Evolutionary conservation across 2,113 vertebrate species (phyloP).

Genomic region (Panthera uncia): DNA sequence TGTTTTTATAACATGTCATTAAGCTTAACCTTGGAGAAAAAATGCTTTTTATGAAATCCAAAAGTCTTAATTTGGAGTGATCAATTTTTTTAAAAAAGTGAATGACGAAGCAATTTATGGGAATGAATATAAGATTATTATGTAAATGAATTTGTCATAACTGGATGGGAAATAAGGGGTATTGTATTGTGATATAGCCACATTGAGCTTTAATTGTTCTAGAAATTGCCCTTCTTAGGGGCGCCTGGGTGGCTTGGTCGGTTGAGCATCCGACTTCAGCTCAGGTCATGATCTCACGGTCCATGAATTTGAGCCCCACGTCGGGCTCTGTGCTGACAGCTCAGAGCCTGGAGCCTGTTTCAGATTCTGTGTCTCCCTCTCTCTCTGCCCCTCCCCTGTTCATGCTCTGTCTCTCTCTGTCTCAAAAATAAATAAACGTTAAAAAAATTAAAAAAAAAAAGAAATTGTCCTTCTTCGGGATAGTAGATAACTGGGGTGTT

Average conservation of each 20-base stretch:
- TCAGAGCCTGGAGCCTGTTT: too few relatives aligned
- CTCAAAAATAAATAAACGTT: too few relatives aligned
- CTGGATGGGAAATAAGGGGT: not conserved
- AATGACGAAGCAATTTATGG: not conserved
- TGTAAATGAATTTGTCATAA: not conserved
- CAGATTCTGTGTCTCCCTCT: too few relatives aligned
- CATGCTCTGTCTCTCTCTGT: too few relatives aligned
- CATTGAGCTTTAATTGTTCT: not conserved
- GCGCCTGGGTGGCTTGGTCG: too few relatives aligned
- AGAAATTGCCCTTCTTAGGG: not conserved
- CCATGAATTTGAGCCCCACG: too few relatives aligned
- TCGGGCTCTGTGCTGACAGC: too few relatives aligned
- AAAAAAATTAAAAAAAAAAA: too few relatives aligned
- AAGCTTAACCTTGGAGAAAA: not conserved
- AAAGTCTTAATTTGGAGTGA: not conserved
- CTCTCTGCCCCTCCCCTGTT: too few relatives aligned
- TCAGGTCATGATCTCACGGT: too few relatives aligned
- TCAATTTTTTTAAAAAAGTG: not conserved
- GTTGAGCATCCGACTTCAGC: too few relatives aligned
- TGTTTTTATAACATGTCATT: not conserved
- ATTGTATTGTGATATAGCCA: not conserved
- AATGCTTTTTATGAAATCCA: too few relatives aligned
- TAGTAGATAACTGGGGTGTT: not conserved
- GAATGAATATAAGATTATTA: not conserved
- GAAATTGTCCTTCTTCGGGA: not conserved